Evolutionary conservation across 2,113 vertebrate genomes (phyloP), one percentile per base, ranked within the genome.

Genomic region (Psephotus haematonotus): DNA sequence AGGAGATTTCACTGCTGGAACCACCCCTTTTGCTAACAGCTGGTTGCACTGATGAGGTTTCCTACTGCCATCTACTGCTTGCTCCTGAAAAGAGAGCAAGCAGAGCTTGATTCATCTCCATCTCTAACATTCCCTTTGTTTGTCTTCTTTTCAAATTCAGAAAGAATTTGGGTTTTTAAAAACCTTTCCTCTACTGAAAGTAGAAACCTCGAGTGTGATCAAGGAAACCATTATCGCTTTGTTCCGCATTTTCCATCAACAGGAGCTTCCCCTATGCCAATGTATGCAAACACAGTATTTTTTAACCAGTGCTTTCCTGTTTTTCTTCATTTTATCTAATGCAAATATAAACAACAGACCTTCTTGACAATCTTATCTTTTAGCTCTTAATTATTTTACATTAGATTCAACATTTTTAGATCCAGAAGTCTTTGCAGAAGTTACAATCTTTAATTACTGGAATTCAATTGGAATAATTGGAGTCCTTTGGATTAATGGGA

Each of bases 31-130:
- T 80, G 52, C 31, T 10, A 11, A 35, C 29, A 53, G 0, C 49
- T 17, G 52, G 17, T 37, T 35, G 35, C 13, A 43, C 27, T 11
- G 55, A 11, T 28, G 18, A 89, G 67, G 68, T 70, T 44, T 86
- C 88, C 44, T 96, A 55, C 95, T 95, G 98, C 97, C 97, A 92
- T 84, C 98, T 98, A 28, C 97, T 96, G 57, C 57, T 72, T 31
- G 9, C 17, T 62, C 75, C 69, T 71, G 55, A 37, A 88, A 79
- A 88, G 43, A n/a, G 22, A 25, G 81, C 69, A 83, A 65, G n/a
- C 31, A 50, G 68, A 93, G 25, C 9, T 90, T 64, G 17, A 11
- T 59, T 60, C 63, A 22, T 53, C 24, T 31, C 37, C 57, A 5
- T 27, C 43, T 39, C 14, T 79, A 25, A 41, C 10, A 24, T 18